Conservation (phyloP, 64 coral and sea anemone genomes). For the Stylophora pistillata region DNA sequence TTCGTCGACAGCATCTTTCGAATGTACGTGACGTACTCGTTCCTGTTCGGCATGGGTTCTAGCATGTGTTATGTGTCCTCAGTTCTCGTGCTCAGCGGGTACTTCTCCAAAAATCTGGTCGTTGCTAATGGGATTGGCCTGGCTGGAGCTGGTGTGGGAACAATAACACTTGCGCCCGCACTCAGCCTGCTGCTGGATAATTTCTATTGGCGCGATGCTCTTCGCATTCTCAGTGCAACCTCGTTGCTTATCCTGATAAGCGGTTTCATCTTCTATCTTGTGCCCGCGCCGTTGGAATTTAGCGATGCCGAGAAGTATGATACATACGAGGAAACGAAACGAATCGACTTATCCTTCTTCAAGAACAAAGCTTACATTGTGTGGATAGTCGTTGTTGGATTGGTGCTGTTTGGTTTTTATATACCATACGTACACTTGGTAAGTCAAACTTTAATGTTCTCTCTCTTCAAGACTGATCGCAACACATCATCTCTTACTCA, state of each 20-base stretch:
- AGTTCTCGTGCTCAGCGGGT: conserved; percentile 64
- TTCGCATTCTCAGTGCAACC: conserved; percentile 64
- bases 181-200: conserved; percentile 50
- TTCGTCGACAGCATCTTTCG: conserved; percentile 52
- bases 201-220: conserved; percentile 61
- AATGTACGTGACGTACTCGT: conserved; percentile 82
- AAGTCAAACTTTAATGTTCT: conserved; percentile 1
- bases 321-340: conserved; percentile 34
- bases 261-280: conserved; percentile 51
- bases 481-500: too few relatives aligned
- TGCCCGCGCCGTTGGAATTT: conserved; percentile 47
- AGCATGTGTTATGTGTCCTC: conserved; percentile 84
- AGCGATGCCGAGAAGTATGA: neutral
- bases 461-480: too few relatives aligned
- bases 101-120: conserved; percentile 79
- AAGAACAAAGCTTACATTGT: conserved; percentile 90
- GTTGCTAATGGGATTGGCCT: conserved; percentile 76
- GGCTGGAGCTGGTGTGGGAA: conserved; percentile 79
- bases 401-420: conserved; percentile 91
- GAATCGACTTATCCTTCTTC: conserved; percentile 57
- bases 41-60: conserved; percentile 62
- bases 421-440: conserved; percentile 90
- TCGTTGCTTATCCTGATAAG: conserved; percentile 54
- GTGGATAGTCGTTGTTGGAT: conserved; percentile 64
- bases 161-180: conserved; percentile 61